Evolutionary conservation across 2,797 vertebrate genomes (phyloP).

Genomic region (Ispidina lecontei): DNA sequence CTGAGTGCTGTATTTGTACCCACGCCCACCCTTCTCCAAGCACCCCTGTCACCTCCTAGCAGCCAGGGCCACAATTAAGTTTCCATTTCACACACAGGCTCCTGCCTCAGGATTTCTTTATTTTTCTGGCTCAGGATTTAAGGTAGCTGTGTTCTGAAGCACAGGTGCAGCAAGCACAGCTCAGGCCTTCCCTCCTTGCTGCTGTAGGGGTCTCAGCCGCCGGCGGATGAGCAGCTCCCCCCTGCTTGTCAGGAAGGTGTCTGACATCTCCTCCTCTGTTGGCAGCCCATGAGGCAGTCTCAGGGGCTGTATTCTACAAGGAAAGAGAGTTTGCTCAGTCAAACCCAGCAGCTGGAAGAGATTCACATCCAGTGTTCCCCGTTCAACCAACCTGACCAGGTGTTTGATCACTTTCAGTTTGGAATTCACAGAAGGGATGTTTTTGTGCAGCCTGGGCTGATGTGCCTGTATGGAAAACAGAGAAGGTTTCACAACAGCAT

Average conservation of each 20-base stretch:
- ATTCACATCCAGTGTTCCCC: neutral
- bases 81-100: neutral
- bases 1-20: neutral
- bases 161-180: neutral
- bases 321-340: constrained; percentile 14
- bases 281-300: constrained; percentile 91
- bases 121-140: neutral
- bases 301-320: constrained; percentile 88
- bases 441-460: constrained; percentile 90
- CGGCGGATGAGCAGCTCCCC: constrained; percentile 88
- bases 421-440: constrained; percentile 90
- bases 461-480: constrained; percentile 76
- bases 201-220: constrained; percentile 79
- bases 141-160: constrained; percentile 58
- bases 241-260: constrained; percentile 86
- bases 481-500: neutral
- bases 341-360: neutral
- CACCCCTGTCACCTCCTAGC: neutral
- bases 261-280: constrained; percentile 87
- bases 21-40: neutral
- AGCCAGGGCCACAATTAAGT: neutral
- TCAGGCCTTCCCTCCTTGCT: constrained; percentile 79
- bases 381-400: constrained; percentile 87
- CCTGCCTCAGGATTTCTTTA: neutral
- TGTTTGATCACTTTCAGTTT: constrained; percentile 92